Evolutionary conservation across 2,113 vertebrate genomes (phyloP).

Genomic region (Oryzias javanicus): DNA sequence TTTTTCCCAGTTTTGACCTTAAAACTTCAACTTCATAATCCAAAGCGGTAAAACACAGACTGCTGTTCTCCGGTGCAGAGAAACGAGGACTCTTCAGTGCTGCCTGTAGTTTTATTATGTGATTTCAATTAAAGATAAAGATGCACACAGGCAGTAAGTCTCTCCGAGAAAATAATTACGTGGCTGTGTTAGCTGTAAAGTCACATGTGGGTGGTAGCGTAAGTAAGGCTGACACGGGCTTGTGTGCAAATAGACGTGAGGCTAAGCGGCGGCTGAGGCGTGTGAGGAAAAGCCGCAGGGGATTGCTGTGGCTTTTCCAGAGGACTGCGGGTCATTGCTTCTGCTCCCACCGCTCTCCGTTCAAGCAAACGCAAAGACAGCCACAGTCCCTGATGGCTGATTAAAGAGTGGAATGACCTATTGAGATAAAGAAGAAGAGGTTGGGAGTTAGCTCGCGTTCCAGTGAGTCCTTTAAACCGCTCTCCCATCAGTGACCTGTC

Average conservation of each 20-base stretch:
- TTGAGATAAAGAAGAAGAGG: slow-evolving; percentile 8
- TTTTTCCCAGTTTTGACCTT: too few species aligned
- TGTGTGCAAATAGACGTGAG: neutral
- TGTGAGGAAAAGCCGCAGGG: slow-evolving; percentile 27
- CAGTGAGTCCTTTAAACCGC: slow-evolving; percentile 5
- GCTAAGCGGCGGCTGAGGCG: slow-evolving; percentile 24
- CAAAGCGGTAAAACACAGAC: too few species aligned
- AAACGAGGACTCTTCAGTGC: too few species aligned
- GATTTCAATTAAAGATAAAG: slow-evolving; percentile 75
- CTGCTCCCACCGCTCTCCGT: slow-evolving; percentile 25
- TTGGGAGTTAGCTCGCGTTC: neutral
- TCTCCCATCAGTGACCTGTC: slow-evolving; percentile 12
- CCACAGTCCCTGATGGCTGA: slow-evolving; percentile 44
- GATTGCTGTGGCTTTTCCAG: slow-evolving; percentile 20
- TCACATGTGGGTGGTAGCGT: slow-evolving; percentile 35
- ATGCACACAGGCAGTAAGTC: slow-evolving; percentile 27
- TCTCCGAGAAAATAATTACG: slow-evolving; percentile 69
- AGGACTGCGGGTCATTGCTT: slow-evolving; percentile 44
- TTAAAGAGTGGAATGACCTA: slow-evolving; percentile 33
- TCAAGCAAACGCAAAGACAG: slow-evolving; percentile 9
- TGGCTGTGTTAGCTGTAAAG: slow-evolving; percentile 35
- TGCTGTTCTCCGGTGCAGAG: too few species aligned
- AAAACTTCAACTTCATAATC: too few species aligned
- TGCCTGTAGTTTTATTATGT: slow-evolving; percentile 18
- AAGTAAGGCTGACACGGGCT: neutral